phyloP scores from a whole-genome alignment of 2,888 invertebrate genomes.

The Melikaiella ostensackeni region DNA sequence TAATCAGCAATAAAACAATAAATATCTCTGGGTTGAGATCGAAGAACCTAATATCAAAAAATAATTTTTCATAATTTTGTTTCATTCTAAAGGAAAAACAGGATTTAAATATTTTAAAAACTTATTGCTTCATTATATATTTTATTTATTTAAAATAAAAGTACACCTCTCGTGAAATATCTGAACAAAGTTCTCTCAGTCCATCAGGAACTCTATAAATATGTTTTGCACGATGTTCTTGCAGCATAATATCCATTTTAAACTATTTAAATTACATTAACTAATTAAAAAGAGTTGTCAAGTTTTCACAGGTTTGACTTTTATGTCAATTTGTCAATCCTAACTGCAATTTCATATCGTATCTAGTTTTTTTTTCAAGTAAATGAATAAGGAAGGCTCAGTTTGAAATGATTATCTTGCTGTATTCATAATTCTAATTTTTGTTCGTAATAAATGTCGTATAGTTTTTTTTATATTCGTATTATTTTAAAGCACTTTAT shows the following conservation, averaged over 20 bases:
- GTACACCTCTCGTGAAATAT: constrained; percentile 85
- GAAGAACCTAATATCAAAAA: constrained; percentile 80
- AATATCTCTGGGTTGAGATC: constrained; percentile 82
- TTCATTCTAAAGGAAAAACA: constrained; percentile 3
- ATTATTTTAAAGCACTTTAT: neutral
- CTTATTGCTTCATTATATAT: too few species aligned
- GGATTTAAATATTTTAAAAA: constrained; percentile 19
- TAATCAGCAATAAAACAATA: constrained; percentile 85
- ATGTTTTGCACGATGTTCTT: constrained; percentile 76
- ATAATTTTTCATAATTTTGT: neutral
- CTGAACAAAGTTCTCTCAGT: constrained; percentile 83
- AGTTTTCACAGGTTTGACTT: neutral
- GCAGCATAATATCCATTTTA: constrained; percentile 61
- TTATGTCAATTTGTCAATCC: neutral
- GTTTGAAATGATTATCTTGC: neutral
- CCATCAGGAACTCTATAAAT: constrained; percentile 82
- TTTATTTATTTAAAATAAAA: constrained; percentile 21
- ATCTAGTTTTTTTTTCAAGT: neutral
- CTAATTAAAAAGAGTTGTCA: neutral
- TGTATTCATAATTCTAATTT: neutral
- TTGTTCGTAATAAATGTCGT: neutral
- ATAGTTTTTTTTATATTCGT: neutral
- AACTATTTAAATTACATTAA: neutral
- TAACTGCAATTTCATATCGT: neutral
- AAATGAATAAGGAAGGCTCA: neutral